Percentiles rank a stretch among this genome's conserved stretches.
phyloP scores from a whole-genome alignment of 1,140 invertebrate genomes.

The Ditylenchus dipsaci region DNA sequence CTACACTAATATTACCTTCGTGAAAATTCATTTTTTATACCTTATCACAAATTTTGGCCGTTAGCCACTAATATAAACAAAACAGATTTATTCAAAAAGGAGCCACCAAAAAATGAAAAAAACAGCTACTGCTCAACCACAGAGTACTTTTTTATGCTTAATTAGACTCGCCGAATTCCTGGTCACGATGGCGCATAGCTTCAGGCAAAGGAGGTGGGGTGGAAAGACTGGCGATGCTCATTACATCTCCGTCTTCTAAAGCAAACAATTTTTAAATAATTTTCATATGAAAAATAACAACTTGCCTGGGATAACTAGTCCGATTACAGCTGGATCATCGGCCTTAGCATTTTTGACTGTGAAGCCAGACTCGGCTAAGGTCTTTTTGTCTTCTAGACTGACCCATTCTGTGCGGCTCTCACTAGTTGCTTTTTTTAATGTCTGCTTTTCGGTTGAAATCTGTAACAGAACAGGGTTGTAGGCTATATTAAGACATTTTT shows the following conservation, averaged over 20 bases:
- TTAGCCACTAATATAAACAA: too few relatives aligned
- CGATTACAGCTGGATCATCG: slow-evolving; percentile 38
- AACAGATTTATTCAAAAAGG: too few relatives aligned
- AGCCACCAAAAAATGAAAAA: too few relatives aligned
- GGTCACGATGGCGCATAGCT: slow-evolving; percentile 28
- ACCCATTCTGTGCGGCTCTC: slow-evolving; percentile 30
- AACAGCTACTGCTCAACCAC: too few relatives aligned
- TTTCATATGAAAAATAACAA: slow-evolving; percentile 2
- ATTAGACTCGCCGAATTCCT: slow-evolving; percentile 4
- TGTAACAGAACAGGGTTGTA: slow-evolving; percentile 1
- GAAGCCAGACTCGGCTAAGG: slow-evolving; percentile 35
- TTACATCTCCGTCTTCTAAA: slow-evolving; percentile 20
- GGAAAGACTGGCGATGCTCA: slow-evolving; percentile 14
- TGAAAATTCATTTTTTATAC: too few relatives aligned
- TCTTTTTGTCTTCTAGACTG: slow-evolving; percentile 38
- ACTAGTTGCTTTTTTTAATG: slow-evolving; percentile 24
- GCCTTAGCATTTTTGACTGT: slow-evolving; percentile 42
- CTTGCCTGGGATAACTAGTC: slow-evolving; percentile 35
- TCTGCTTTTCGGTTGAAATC: slow-evolving; percentile 27
- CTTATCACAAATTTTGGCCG: too few relatives aligned
- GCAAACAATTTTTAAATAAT: neutral
- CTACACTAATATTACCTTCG: too few relatives aligned
- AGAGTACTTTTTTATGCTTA: too few relatives aligned
- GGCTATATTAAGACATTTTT: neutral
- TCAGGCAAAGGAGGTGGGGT: slow-evolving; percentile 29